A percentile compares a stretch with the other conserved stretches of the same genome.
Conservation (phyloP, 2,113 vertebrate genomes). For the Perccottus glenii region DNA sequence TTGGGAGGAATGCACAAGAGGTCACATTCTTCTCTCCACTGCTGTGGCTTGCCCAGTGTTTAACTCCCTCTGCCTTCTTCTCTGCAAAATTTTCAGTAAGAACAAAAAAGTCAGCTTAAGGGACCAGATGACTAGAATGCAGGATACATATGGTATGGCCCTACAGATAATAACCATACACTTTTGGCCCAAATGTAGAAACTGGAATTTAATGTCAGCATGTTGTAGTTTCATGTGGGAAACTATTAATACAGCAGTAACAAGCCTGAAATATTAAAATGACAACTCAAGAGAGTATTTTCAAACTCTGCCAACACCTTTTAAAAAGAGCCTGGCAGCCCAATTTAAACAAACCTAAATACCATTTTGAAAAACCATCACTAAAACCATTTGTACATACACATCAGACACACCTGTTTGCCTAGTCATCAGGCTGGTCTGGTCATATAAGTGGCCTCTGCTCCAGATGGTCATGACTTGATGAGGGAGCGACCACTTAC, state of each 20-base stretch:
- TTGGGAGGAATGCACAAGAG: slow-evolving; percentile 75
- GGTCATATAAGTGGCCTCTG: slow-evolving; percentile 36
- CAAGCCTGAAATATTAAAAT: no score
- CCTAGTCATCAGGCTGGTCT: slow-evolving; percentile 20
- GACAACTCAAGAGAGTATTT: no score
- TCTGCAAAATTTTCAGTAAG: slow-evolving; percentile 40
- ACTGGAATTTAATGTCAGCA: no score
- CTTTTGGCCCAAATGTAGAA: no score
- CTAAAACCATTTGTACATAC: no score
- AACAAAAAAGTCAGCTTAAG: not conserved
- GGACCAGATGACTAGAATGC: not conserved
- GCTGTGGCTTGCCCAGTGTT: slow-evolving; percentile 68
- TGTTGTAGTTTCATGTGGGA: no score
- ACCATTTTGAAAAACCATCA: no score
- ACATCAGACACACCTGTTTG: slow-evolving; percentile 57
- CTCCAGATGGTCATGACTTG: slow-evolving; percentile 60
- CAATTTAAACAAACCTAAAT: no score
- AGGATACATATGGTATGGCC: not conserved
- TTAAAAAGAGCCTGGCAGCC: no score
- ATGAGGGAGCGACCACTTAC: slow-evolving; percentile 43
- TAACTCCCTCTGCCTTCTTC: slow-evolving; percentile 42
- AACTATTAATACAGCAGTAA: no score
- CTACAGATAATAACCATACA: no score
- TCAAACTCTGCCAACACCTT: no score
- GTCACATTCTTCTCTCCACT: slow-evolving; percentile 74